Evolutionary conservation across 2,113 vertebrate genomes (phyloP).

Genomic region (Parus major): DNA sequence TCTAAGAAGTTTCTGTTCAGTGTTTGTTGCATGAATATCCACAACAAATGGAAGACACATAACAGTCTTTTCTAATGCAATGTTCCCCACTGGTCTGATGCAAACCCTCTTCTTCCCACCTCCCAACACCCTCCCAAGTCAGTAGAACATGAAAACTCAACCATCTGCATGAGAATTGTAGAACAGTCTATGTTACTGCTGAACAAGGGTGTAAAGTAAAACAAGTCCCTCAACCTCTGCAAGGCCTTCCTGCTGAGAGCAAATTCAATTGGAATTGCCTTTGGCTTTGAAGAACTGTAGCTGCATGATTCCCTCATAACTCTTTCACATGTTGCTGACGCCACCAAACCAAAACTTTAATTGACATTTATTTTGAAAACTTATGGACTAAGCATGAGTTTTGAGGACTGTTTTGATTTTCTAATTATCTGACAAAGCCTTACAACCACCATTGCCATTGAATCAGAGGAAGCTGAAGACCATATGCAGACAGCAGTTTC

Average conservation of each 20-base stretch:
- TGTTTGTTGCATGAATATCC: neutral
- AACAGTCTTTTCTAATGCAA: neutral
- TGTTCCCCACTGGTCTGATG: neutral
- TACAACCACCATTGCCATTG: fast-evolving
- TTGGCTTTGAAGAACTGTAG: neutral
- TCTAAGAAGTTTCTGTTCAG: neutral
- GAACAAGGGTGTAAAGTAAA: neutral
- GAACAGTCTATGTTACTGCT: neutral
- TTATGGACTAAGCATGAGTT: neutral
- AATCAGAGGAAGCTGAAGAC: neutral
- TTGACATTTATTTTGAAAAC: neutral
- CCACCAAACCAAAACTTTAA: neutral
- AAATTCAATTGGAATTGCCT: neutral
- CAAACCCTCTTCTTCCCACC: neutral
- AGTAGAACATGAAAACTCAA: neutral
- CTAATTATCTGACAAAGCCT: neutral
- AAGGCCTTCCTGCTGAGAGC: neutral
- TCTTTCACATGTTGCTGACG: neutral
- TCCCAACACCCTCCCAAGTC: neutral
- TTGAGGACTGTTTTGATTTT: neutral
- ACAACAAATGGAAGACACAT: neutral
- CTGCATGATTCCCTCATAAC: neutral
- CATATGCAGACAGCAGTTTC: neutral
- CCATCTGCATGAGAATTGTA: neutral
- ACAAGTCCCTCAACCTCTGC: neutral